phyloP scores from a whole-genome alignment of 2,113 vertebrate species.

The Harpagus bidentatus region DNA sequence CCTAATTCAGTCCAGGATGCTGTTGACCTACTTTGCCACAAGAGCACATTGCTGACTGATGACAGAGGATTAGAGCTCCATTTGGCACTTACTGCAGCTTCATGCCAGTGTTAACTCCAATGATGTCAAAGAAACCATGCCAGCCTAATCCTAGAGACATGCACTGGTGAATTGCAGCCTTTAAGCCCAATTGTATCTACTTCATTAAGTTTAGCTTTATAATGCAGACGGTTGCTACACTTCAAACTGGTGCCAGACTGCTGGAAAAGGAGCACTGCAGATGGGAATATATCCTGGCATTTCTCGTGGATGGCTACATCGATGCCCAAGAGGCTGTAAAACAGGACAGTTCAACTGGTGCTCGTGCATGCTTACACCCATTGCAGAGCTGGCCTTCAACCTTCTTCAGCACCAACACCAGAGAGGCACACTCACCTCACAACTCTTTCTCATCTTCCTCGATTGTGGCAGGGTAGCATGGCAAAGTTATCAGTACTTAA shows the following conservation, averaged over 20 bases:
- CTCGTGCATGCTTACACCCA: rapidly evolving
- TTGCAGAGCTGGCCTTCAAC: background rate
- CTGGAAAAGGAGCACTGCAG: background rate
- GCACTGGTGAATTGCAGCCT: background rate
- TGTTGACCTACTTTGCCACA: background rate
- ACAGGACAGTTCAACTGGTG: background rate
- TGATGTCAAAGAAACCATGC: background rate
- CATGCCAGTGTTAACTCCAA: background rate
- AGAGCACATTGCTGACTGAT: background rate
- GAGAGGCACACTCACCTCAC: background rate
- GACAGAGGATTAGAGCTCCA: background rate
- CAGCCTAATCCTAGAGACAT: background rate
- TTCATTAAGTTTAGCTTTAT: background rate
- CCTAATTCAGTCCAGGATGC: background rate
- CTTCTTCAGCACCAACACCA: background rate
- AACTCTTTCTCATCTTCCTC: background rate
- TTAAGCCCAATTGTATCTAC: background rate
- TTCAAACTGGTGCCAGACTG: background rate
- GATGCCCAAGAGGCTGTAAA: background rate
- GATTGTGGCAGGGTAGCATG: background rate
- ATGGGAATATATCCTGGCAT: background rate
- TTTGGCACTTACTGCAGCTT: background rate
- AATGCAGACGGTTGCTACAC: background rate
- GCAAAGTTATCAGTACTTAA: background rate
- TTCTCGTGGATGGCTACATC: background rate